phyloP scores from a whole-genome alignment of 2,888 invertebrate species.

The Cryptosula pallasiana region DNA sequence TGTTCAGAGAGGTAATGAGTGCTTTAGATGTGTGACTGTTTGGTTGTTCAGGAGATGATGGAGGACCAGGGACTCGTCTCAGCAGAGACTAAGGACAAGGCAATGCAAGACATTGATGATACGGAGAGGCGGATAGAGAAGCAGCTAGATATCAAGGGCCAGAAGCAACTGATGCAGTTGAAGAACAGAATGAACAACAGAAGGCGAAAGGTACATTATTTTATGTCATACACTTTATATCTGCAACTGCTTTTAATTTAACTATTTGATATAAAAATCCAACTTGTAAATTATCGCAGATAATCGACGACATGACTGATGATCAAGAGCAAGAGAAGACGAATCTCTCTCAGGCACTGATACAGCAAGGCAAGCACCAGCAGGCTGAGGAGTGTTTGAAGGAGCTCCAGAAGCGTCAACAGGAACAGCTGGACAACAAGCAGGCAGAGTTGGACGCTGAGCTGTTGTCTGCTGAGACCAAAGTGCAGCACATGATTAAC shows the following conservation, averaged over 20 bases:
- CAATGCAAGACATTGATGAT: slow-evolving; percentile 26
- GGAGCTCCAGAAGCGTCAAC: slow-evolving; percentile 36
- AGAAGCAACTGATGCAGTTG: slow-evolving; percentile 36
- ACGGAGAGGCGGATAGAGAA: slow-evolving; percentile 35
- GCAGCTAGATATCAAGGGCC: slow-evolving; percentile 34
- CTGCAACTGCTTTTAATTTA: too few relatives aligned
- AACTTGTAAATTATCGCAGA: background rate
- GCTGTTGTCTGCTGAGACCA: slow-evolving; percentile 39
- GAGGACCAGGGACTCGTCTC: slow-evolving; percentile 36
- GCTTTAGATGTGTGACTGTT: background rate
- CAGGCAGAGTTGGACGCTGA: slow-evolving; percentile 42
- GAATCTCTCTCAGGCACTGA: slow-evolving; percentile 41
- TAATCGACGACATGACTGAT: slow-evolving; percentile 35
- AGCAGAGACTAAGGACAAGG: slow-evolving; percentile 27
- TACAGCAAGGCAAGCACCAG: slow-evolving; percentile 40
- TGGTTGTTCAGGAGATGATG: slow-evolving; percentile 27
- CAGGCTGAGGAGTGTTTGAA: slow-evolving; percentile 39
- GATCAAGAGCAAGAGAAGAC: slow-evolving; percentile 41
- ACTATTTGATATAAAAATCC: too few relatives aligned
- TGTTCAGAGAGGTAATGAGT: background rate
- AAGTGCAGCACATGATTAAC: slow-evolving; percentile 31
- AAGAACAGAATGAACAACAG: slow-evolving; percentile 36
- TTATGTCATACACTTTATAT: too few relatives aligned
- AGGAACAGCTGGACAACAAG: slow-evolving; percentile 36
- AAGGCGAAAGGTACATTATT: slow-evolving; percentile 33